phyloP scores from a whole-genome alignment of 2,888 invertebrate genomes.

The Andrena chrysosceles region DNA sequence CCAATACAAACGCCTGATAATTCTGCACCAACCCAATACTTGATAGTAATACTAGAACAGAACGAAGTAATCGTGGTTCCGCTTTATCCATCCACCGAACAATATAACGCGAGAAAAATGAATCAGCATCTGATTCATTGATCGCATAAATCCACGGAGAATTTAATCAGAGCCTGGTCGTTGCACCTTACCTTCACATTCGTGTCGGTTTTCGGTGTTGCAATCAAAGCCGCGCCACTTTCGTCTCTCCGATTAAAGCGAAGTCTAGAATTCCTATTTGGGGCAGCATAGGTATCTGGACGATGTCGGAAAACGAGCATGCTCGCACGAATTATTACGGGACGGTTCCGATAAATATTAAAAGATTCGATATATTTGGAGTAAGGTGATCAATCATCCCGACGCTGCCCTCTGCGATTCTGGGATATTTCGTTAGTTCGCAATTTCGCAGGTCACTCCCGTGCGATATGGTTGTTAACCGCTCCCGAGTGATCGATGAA shows the following conservation, averaged over 20 bases:
- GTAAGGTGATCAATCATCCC: constrained; percentile 18
- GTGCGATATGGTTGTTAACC: background rate
- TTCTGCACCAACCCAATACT: too few species aligned
- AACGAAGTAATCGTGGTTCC: background rate
- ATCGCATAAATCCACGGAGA: constrained; percentile 22
- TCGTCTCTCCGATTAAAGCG: constrained; percentile 33
- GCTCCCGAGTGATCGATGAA: background rate
- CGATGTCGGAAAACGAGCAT: background rate
- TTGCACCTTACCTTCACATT: constrained; percentile 46
- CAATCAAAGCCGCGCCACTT: constrained; percentile 53
- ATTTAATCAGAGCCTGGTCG: constrained; percentile 31
- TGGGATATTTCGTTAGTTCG: constrained; percentile 7
- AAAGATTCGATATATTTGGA: constrained; percentile 20
- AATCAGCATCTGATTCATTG: constrained; percentile 55
- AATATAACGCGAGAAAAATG: constrained; percentile 14
- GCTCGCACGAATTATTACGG: background rate
- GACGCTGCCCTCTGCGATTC: background rate
- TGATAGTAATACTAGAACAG: background rate
- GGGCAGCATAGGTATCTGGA: constrained; percentile 9
- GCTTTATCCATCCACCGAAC: background rate
- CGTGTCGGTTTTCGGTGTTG: constrained; percentile 52
- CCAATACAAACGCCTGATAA: too few species aligned
- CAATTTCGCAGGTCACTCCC: background rate
- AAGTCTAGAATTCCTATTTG: constrained; percentile 19
- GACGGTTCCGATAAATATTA: constrained; percentile 30